Percentiles rank a stretch among this genome's conserved stretches.
Evolutionary conservation across 1,140 invertebrate species (phyloP).

Genomic region (Anastrepha obliqua): DNA sequence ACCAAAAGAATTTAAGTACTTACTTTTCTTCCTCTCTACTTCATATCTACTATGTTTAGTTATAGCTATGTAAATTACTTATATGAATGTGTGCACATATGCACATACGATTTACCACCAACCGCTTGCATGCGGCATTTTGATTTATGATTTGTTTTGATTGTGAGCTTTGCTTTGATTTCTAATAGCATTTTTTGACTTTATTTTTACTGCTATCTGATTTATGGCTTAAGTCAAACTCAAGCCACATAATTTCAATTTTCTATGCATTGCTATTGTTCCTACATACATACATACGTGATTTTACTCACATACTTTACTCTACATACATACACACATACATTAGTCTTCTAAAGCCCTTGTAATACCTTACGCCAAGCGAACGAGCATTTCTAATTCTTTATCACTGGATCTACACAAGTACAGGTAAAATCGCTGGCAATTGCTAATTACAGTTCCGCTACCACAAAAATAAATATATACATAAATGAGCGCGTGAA

Average conservation of each 20-base stretch:
- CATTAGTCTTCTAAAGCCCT: too few relatives aligned
- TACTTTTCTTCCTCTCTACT: too few relatives aligned
- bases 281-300: too few relatives aligned
- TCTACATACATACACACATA: too few relatives aligned
- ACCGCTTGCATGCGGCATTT: neutral
- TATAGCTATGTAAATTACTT: too few relatives aligned
- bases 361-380: neutral
- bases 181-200: neutral
- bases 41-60: too few relatives aligned
- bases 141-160: constrained; percentile 47
- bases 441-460: neutral
- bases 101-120: neutral
- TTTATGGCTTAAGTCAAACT: constrained; percentile 8
- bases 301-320: too few relatives aligned
- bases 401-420: neutral
- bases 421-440: neutral
- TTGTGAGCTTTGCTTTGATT: constrained; percentile 7
- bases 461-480: neutral
- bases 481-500: neutral
- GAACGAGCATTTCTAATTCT: neutral
- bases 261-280: neutral
- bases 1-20: constrained; percentile 2
- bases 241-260: neutral
- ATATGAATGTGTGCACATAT: neutral
- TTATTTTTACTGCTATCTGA: neutral